Evolutionary conservation across 1,140 invertebrate species (phyloP).

Genomic region (Batillaria attramentaria): DNA sequence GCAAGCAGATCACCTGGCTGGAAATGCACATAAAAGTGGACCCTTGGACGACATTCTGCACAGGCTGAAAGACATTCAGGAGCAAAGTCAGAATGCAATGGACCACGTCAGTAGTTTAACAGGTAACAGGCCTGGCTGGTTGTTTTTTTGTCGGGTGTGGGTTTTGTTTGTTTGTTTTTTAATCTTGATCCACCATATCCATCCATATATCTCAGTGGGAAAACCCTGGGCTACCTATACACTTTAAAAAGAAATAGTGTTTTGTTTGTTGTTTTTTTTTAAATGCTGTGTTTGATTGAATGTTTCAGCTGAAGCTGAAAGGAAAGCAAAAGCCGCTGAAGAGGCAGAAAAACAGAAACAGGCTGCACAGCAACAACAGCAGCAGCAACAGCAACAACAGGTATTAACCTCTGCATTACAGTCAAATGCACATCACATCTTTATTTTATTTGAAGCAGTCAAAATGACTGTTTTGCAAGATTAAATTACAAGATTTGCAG

Average conservation of each 20-base stretch:
- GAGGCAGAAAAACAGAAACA: background rate
- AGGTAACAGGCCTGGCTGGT: background rate
- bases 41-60: background rate
- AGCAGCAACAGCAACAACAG: background rate
- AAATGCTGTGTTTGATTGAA: background rate
- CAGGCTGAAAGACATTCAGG: constrained; percentile 15
- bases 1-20: background rate
- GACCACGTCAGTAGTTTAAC: constrained; percentile 11
- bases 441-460: too few species aligned
- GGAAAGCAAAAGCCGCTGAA: background rate
- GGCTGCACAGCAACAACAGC: background rate
- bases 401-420: background rate
- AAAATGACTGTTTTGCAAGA: too few species aligned
- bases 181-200: too few species aligned
- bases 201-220: too few species aligned
- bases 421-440: background rate
- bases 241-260: too few species aligned
- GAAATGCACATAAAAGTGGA: background rate
- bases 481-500: too few species aligned
- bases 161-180: background rate
- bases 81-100: constrained; percentile 22
- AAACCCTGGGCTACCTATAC: too few species aligned
- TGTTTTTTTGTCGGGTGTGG: background rate
- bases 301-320: background rate
- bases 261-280: background rate